phyloP scores from a whole-genome alignment of 2,888 invertebrate genomes.

The Erpobdella octoculata region DNA sequence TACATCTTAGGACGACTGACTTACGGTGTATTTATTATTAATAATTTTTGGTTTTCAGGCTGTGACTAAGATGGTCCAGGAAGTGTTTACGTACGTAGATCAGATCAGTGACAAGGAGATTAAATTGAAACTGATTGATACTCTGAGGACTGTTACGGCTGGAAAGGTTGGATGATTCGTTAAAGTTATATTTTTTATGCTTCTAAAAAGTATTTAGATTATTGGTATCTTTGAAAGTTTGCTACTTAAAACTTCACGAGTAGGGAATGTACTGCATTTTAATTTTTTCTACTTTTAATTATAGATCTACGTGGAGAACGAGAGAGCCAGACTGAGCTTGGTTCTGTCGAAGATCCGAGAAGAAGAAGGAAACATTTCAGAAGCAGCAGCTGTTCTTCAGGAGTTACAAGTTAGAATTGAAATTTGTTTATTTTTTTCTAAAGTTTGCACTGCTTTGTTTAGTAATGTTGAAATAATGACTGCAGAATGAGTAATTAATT shows the following conservation, averaged over 20 bases:
- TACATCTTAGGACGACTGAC: neutral
- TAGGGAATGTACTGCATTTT: neutral
- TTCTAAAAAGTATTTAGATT: neutral
- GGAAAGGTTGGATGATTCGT: constrained; percentile 64
- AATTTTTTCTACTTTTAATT: neutral
- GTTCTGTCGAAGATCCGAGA: constrained; percentile 57
- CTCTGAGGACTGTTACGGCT: constrained; percentile 84
- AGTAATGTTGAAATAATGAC: too few species aligned
- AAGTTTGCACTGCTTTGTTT: too few species aligned
- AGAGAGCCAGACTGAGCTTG: constrained; percentile 87
- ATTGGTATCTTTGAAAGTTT: neutral
- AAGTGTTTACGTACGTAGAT: constrained; percentile 85
- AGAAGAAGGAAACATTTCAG: constrained; percentile 61
- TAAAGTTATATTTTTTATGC: neutral
- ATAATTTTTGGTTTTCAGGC: constrained; percentile 59
- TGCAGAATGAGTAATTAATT: too few species aligned
- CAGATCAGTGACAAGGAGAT: constrained; percentile 81
- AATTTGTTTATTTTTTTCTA: too few species aligned
- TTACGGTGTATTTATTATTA: neutral
- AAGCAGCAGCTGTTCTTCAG: constrained; percentile 86
- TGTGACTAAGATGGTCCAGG: constrained; percentile 80
- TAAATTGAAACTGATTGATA: constrained; percentile 88
- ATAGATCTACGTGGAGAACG: constrained; percentile 97
- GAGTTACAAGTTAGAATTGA: constrained; percentile 67
- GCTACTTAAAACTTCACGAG: neutral